These are phyloP conservation scores for Allygus modestus DNA, from an alignment of 2,888 invertebrate species.

Conservation along the genomic window DNA sequence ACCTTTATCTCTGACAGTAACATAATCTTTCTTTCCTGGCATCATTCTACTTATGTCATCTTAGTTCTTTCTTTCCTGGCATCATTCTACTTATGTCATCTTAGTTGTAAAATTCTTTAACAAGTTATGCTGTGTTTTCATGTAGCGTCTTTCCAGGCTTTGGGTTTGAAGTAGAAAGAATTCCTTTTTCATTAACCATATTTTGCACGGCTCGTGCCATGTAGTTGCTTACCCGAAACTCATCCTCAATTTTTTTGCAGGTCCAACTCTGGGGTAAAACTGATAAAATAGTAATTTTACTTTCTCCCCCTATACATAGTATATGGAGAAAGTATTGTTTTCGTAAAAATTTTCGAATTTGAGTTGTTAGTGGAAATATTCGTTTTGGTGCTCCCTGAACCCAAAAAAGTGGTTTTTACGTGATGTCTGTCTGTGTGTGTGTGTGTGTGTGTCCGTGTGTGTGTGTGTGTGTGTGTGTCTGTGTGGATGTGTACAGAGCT, in stretches of 20 bases:
- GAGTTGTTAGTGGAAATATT: too few relatives aligned
- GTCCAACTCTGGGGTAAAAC: conserved; percentile 8
- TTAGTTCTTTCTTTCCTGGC: conserved; percentile 45
- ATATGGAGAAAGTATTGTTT: too few relatives aligned
- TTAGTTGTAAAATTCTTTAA: conserved; percentile 15
- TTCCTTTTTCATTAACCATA: conserved; percentile 10
- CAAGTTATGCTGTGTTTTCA: not conserved
- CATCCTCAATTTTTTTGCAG: conserved; percentile 1
- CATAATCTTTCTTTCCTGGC: conserved; percentile 40
- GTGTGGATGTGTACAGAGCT: too few relatives aligned
- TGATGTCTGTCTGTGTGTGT: too few relatives aligned
- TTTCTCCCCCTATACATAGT: too few relatives aligned
- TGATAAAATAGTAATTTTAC: conserved; percentile 10
- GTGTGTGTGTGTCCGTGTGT: too few relatives aligned
- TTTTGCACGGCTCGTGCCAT: conserved; percentile 26
- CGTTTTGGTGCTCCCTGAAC: too few relatives aligned
- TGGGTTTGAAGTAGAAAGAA: conserved; percentile 26
- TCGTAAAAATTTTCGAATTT: too few relatives aligned
- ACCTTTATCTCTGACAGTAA: not conserved
- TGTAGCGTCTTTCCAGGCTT: conserved; percentile 35
- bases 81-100: conserved; percentile 27
- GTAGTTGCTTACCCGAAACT: conserved; percentile 39
- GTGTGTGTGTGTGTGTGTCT: too few relatives aligned
- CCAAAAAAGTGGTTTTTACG: too few relatives aligned
- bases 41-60: conserved; percentile 18